Base-by-base conservation (phyloP, 2,113 vertebrate genomes). In the Labeo catla region DNA sequence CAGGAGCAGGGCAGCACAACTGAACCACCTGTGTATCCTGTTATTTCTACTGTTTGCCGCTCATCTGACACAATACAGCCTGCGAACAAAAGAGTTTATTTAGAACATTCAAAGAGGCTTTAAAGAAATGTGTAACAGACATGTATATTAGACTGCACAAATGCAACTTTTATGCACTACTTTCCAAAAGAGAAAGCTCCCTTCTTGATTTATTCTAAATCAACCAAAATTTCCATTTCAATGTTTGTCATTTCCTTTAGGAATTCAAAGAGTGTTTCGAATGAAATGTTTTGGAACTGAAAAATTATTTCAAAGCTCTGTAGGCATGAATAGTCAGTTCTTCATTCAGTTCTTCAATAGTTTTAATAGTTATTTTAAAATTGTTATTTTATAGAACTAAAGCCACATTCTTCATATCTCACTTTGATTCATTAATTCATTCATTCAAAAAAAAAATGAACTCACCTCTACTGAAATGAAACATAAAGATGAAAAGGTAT, bases 1-100 rank as follows among this genome's bases (percentile, higher is more conserved):
- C 86, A 87, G 36, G 61, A 77, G 66, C 86, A 87, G 86, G 59
- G 74, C 50, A 87, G 50, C 72, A 84, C 61, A 23, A 65, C 81
- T 59, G 86, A 87, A n/a, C n/a, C 86, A 47, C 73, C 61, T 6
- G 5, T 70, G 73, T 61, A 12, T 34, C 59, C 49, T 45, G 19
- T 57, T 61, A 87, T 34, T 4, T 0, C 0, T n/a, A 10, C 16
- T 49, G 2, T 15, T 4, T 6, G 2, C 2, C 5, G 0, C 15
- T 6, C 36, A 66, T 23, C 13, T 70, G 73, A 87, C 52, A 83
- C 28, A 83, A 6, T 16, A 57, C 86, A 87, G 54, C 70, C 85
- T 85, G 74, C 21, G n/a, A 81, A 47, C 47, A 72, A 73, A 34
- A 83, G 11, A 16, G 6, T 39, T 43, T 63, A 21, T 50, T 15